Base-by-base conservation (phyloP, 2,113 vertebrate genomes). In the Chloropsis cyanopogon region DNA sequence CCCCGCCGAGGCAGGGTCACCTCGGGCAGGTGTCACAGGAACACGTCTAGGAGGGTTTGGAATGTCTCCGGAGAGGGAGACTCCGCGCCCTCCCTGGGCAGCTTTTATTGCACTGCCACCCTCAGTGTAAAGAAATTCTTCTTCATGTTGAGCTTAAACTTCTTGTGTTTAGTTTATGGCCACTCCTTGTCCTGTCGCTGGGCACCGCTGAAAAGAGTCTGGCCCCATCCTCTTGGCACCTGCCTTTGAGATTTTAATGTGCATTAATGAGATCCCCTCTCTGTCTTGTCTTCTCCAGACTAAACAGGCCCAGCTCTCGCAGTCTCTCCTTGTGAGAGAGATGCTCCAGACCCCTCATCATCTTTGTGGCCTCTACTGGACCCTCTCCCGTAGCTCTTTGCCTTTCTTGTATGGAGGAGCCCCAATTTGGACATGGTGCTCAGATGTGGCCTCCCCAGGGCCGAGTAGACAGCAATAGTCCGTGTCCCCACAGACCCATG, bases 391-490 rank as follows among this genome's bases (percentile, higher is more conserved):
- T 11, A 52, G 33, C 44, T 65, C 52, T 35, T 35, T 42, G 31
- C 10, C 54, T 69, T 28, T 37, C 14, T 8, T 23, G 31, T 64
- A 3, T 1, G 1, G 68, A 33, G 12, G 37, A 81, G 37, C 33
- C 50, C 68, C 16, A 15, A 29, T 44, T 3, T 73, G 69, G 37
- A 17, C 26, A 14, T 10, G 2, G 22, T 10, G 28, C 26, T 50
- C 26, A 26, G 31, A 7, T 33, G 57, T 42, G 66, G 54, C n/a
- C 47, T 41, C 57, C 10, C 9, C 22, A 50, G 18, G 21, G 12
- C 50, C 0, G 4, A 65, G 31, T 0, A 9, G 26, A 13, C 33
- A 50, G 50, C 18, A 28, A 9, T 4, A 33, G 7, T 28, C 33
- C 39, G 22, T 65, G 68, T 39, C 52, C 44, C 26, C 23, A 50